These are phyloP conservation scores for Oncorhynchus masou DNA, from an alignment of 2,113 vertebrate species.

Conservation along the genomic window DNA sequence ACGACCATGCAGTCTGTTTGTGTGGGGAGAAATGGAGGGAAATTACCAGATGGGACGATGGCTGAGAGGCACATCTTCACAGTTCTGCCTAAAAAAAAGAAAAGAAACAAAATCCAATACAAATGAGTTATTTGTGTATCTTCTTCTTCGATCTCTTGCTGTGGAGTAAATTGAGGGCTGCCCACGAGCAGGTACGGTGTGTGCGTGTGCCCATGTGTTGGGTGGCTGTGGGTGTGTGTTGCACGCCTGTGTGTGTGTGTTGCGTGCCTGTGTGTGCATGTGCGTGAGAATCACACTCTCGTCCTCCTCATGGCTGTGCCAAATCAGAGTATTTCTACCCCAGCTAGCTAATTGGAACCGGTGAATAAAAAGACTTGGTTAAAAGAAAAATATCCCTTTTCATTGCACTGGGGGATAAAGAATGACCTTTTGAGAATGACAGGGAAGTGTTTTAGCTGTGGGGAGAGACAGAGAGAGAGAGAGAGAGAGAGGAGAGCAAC, in stretches of 20 bases:
- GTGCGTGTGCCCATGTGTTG: not conserved
- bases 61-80: no score
- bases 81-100: no score
- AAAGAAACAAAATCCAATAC: no score
- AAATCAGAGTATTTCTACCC: no score
- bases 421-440: conserved; percentile 61
- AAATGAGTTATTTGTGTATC: no score
- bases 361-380: conserved; percentile 20
- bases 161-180: not conserved
- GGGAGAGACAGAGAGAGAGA: conserved; percentile 10
- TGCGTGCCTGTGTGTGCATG: no score
- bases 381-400: conserved; percentile 60
- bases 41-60: conserved; percentile 13
- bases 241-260: not conserved
- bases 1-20: no score
- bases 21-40: no score
- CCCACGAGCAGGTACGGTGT: conserved; percentile 18
- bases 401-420: conserved; percentile 63
- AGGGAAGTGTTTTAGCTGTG: conserved; percentile 50
- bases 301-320: not conserved
- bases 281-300: conserved; percentile 5
- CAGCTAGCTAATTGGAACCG: no score
- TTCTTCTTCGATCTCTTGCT: no score
- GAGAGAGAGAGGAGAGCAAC: conserved; percentile 34
- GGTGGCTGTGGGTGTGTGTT: not conserved